These are phyloP conservation scores for Tipula vernalis DNA, from an alignment of 2,888 invertebrate genomes.

Conservation along the genomic window DNA sequence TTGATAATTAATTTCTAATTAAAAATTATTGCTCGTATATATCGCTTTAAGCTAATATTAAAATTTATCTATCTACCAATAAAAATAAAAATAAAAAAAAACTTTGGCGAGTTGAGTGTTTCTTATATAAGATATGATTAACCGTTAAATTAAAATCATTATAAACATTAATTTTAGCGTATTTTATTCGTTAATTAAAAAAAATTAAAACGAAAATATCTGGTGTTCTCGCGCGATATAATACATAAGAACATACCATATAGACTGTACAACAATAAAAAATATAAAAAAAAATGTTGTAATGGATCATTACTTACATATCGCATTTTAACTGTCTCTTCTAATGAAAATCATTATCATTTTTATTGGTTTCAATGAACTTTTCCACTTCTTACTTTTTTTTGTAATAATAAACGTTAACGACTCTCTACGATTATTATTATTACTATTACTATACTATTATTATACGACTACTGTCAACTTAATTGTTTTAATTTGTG, in stretches of 20 bases:
- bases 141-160: not conserved
- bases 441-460: not conserved
- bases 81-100: not conserved
- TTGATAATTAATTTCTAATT: not conserved
- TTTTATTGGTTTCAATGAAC: not conserved
- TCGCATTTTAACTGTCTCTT: not conserved
- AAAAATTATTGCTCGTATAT: not conserved
- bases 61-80: not conserved
- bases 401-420: not conserved
- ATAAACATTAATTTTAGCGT: not conserved
- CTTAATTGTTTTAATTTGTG: not conserved
- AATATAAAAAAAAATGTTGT: not conserved
- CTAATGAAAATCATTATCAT: not conserved
- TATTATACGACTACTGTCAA: not conserved
- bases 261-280: not conserved
- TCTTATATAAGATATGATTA: not conserved
- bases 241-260: not conserved
- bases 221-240: not conserved
- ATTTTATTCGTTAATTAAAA: not conserved
- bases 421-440: not conserved
- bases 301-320: not conserved
- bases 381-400: not conserved
- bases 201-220: not conserved
- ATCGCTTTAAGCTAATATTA: not conserved
- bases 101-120: not conserved